Conservation (phyloP, 2,888 invertebrate species). For the Macrostomum cliftonense region DNA sequence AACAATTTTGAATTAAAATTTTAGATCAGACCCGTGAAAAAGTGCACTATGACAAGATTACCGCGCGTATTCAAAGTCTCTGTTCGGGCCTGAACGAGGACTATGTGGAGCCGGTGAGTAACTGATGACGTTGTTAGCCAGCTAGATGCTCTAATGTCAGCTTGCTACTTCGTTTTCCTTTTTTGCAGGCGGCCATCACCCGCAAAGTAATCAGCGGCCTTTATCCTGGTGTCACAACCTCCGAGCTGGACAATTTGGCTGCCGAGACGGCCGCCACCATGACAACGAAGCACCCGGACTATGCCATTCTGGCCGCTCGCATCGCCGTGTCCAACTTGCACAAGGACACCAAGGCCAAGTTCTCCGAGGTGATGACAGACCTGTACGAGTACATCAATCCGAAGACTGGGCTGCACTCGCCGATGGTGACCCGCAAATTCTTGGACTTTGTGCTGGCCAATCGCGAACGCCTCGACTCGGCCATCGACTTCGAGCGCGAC, state of each 20-base stretch:
- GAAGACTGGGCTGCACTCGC: slow-evolving; percentile 50
- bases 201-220: slow-evolving; percentile 75
- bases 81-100: slow-evolving; percentile 88
- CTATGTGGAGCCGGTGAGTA: slow-evolving; percentile 77
- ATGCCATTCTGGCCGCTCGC: slow-evolving; percentile 52
- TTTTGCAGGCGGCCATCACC: slow-evolving; percentile 36
- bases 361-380: slow-evolving; percentile 72
- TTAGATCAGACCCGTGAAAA: slow-evolving; percentile 73
- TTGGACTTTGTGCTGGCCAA: slow-evolving; percentile 33
- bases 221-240: slow-evolving; percentile 85
- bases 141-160: too few relatives aligned
- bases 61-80: slow-evolving; percentile 75
- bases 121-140: neutral
- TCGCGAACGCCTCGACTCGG: slow-evolving; percentile 56
- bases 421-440: slow-evolving; percentile 68
- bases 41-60: slow-evolving; percentile 92
- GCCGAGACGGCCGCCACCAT: slow-evolving; percentile 96
- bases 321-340: slow-evolving; percentile 91
- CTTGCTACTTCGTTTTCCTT: too few relatives aligned
- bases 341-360: slow-evolving; percentile 85
- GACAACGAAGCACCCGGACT: slow-evolving; percentile 91
- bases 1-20: too few relatives aligned
- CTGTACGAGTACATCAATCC: slow-evolving; percentile 56
- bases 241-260: slow-evolving; percentile 85
- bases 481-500: slow-evolving; percentile 87